Percentiles rank a stretch among this genome's conserved stretches.
Conservation (phyloP, 2,797 vertebrate species). For the Sebastes oblongus region DNA sequence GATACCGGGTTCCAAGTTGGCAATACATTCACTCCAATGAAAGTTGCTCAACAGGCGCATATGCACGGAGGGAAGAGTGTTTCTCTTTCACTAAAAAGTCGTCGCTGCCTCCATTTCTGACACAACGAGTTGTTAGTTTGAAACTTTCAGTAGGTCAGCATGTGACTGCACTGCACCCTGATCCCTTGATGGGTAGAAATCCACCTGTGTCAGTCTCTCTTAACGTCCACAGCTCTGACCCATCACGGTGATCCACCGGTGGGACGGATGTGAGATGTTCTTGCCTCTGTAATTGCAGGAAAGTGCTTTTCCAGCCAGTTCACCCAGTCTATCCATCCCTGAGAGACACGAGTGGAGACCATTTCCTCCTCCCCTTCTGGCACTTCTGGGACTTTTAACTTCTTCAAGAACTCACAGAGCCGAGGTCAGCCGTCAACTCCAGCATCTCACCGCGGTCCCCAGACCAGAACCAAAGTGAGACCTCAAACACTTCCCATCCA, state of each 20-base stretch:
- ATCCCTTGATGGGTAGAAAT: neutral
- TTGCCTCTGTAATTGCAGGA: conserved; percentile 11
- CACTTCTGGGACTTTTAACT: conserved; percentile 27
- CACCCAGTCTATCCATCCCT: neutral
- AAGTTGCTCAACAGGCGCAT: neutral
- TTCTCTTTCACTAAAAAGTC: neutral
- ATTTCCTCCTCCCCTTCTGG: conserved; percentile 12
- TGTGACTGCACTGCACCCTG: neutral
- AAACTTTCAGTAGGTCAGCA: neutral
- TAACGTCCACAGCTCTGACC: neutral
- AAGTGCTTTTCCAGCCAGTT: conserved; percentile 51
- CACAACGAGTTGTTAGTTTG: neutral
- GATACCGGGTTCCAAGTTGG: neutral
- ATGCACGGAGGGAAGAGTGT: neutral
- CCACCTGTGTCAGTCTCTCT: conserved; percentile 6
- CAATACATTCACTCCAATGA: neutral
- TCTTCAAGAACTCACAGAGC: conserved; percentile 18
- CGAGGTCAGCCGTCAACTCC: conserved; percentile 53
- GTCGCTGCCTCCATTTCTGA: neutral
- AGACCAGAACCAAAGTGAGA: conserved; percentile 13
- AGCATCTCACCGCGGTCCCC: conserved; percentile 41
- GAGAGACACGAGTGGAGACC: conserved; percentile 23
- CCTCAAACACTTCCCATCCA: conserved; percentile 14
- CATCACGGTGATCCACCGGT: neutral
- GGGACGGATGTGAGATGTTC: conserved; percentile 20